Base-by-base conservation (phyloP, 2,888 invertebrate species). In the Muschampia plurimacula region DNA sequence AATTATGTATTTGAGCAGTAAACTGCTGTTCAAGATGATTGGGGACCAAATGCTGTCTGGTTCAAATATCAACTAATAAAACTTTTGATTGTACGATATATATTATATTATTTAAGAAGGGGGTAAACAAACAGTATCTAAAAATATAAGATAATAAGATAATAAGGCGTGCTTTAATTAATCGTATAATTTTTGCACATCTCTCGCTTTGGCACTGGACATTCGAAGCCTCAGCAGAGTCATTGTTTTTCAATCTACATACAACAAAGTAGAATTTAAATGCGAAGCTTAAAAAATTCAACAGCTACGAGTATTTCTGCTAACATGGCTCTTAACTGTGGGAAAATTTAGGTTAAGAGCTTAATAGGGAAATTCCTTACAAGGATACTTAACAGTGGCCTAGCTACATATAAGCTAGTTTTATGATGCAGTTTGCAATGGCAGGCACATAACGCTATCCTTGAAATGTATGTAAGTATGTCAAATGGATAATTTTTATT, bases 271-370 rank as follows among this genome's bases (percentile, higher is more conserved):
- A 15, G 22, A 1, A 22, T 55, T 55, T 22, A 55, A 55, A 55
- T 55, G 2, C 2, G 22, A 55, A 15, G 22, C 52, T 55, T 1
- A 15, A 55, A 55, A 55, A 55, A 55, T 15, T 55, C 52, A 15
- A 22, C 52, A 55, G 2, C 22, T 22, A 49, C 44, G 12, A 44
- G 44, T 52, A 28, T 28, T 10, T 57, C 55, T 57, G 55, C 55
- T 57, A 57, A 57, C 55, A 57, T 57, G 28, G 55, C 62, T 22
- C 15, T 10, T 39, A 41, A 44, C 44, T 41, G 41, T 67, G 36
- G 46, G 46, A 67, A 67, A 59, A 70, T 64, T 65, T 57, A 65
- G 55, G 64, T 70, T 70, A 65, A 64, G 65, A 36, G 57, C 70
- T 57, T 70, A 65, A 70, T 65, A 65, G 57, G 57, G 9, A 36